These are phyloP conservation scores for Drosophila simulans DNA, from an alignment of 1,140 invertebrate genomes.

Conservation along the genomic window DNA sequence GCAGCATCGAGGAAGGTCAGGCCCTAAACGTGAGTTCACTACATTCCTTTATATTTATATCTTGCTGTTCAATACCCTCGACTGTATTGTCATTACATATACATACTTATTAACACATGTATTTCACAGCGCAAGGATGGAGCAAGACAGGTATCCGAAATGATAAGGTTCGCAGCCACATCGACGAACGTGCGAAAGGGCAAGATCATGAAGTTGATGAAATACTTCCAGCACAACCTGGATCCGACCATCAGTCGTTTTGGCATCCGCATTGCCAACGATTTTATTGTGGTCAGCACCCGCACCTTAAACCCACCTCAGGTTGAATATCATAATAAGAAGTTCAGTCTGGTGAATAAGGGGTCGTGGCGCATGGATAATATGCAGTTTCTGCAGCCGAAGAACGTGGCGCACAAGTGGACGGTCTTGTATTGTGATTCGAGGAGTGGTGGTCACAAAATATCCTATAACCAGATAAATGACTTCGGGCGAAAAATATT, in stretches of 20 bases:
- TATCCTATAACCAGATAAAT: conserved; percentile 20
- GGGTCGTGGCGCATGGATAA: conserved; percentile 65
- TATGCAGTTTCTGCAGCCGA: conserved; percentile 34
- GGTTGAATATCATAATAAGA: conserved; percentile 84
- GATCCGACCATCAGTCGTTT: conserved; percentile 86
- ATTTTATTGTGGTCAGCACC: conserved; percentile 86
- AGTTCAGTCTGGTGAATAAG: conserved; percentile 14
- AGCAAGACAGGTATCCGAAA: conserved; percentile 86
- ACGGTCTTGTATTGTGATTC: conserved; percentile 50
- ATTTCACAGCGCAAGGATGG: conserved; percentile 84
- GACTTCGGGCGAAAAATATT: conserved; percentile 24
- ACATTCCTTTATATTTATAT: background rate
- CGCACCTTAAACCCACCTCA: conserved; percentile 86
- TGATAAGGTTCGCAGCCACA: conserved; percentile 89
- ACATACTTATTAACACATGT: background rate
- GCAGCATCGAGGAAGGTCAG: conserved; percentile 87
- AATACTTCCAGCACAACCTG: conserved; percentile 84
- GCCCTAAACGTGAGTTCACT: conserved; percentile 78
- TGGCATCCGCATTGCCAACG: conserved; percentile 85
- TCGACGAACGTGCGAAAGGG: conserved; percentile 86
- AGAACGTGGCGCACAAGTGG: conserved; percentile 63
- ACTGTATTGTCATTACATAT: too few species aligned
- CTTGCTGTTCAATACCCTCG: background rate
- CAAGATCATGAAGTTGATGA: conserved; percentile 88
- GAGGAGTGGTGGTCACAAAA: background rate